These are phyloP conservation scores for Pelodiscus sinensis DNA, from an alignment of 2,113 vertebrate species.

Conservation along the genomic window DNA sequence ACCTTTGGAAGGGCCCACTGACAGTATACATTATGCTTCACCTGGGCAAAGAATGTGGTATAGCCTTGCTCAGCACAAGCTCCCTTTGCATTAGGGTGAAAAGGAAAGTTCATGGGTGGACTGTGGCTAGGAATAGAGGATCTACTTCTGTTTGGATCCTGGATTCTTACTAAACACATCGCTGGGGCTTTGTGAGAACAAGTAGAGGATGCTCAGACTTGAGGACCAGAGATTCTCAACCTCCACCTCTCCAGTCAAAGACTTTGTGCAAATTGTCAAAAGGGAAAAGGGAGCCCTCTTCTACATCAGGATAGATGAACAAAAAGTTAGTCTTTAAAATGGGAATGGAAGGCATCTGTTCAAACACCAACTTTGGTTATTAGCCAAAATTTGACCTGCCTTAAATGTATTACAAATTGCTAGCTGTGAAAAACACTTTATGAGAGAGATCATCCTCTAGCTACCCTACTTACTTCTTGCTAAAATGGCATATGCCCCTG, in stretches of 20 bases:
- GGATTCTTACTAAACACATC: not conserved
- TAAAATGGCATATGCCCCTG: not conserved
- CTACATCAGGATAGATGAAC: not conserved
- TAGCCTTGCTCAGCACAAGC: not conserved
- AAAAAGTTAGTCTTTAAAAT: not conserved
- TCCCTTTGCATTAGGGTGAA: not conserved
- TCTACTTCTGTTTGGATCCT: not conserved
- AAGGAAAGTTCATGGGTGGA: no score
- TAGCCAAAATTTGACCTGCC: not conserved
- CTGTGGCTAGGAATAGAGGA: not conserved
- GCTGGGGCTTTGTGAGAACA: not conserved
- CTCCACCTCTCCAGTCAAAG: not conserved
- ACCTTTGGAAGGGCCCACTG: not conserved
- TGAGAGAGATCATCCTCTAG: not conserved
- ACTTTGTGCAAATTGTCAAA: not conserved
- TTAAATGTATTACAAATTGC: not conserved
- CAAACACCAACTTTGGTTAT: not conserved
- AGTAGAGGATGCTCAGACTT: not conserved
- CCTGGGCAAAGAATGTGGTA: not conserved
- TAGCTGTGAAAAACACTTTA: not conserved
- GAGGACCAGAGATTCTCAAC: not conserved
- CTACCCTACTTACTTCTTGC: not conserved
- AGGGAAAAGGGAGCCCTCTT: not conserved
- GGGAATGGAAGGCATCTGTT: not conserved
- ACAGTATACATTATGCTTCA: not conserved